Base-by-base conservation (phyloP, 35 echinoderm and acorn worm genomes). In the Ophiothrix spiculata region DNA sequence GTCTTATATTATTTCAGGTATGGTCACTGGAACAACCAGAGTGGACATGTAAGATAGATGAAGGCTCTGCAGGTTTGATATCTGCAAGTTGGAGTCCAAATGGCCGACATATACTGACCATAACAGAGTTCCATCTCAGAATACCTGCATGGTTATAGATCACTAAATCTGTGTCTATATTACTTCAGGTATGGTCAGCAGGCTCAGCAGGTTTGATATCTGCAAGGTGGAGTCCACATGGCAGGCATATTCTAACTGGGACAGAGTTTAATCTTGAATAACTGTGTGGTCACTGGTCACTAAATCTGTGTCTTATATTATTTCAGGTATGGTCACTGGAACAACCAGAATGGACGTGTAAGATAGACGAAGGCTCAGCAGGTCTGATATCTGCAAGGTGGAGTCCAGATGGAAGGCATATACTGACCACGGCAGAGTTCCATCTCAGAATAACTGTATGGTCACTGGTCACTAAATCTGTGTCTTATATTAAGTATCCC, bases 401-500 rank as follows among this genome's bases (percentile, higher is more conserved):
- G 96, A 99, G 96, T 64, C 92, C 96, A 25, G 92, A 99, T 87
- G 96, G 96, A 36, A 40, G 96, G 56, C 96, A 94, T 76, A 94
- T 99, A 85, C 79, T 99, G 37, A 99, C 96, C 33, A 99, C 96
- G 13, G 96, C 96, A 32, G 92, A 94, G 56, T 99, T 99, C 39
- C 83, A 99, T 46, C 88, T 99, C 0, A 88, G 96, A 77, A 99
- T 99, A 46, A 99, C 96, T 4, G 96, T 99, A 3, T 98, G 96
- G 96, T 99, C 96, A 28, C 64, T 99, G 33, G 96, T 94, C 33
- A 99, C 86, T 23, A 91, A 93, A 76, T 99, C 96, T 42, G 96
- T 99, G 31, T 99, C 96, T 77, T 99, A 99, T 56, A 99, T 99
- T 75, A 99, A 99, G 73, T 99, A 99, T 41, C 96, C 96, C 14